phyloP scores from a whole-genome alignment of 37 sponge, comb jelly and placozoan species.

The Cladorhizidae sp. region DNA sequence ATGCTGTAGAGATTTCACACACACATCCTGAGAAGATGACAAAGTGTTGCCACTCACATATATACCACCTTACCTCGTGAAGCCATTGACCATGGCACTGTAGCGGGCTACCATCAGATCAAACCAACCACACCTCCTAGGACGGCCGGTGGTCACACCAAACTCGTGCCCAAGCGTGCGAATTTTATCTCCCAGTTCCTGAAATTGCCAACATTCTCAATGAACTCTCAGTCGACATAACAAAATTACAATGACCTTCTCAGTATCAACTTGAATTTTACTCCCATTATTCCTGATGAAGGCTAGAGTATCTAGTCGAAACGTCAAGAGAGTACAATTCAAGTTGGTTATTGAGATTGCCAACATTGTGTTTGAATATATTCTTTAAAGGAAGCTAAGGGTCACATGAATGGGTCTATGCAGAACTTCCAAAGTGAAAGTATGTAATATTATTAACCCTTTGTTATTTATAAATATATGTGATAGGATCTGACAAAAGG shows the following conservation, averaged over 20 bases:
- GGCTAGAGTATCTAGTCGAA: too few relatives aligned
- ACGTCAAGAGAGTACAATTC: not conserved
- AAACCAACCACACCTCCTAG: conserved; percentile 97
- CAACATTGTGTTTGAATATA: not conserved
- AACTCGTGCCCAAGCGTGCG: conserved; percentile 85
- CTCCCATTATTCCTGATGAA: too few relatives aligned
- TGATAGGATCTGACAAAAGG: too few relatives aligned
- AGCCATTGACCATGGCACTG: conserved; percentile 89
- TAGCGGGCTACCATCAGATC: conserved; percentile 90
- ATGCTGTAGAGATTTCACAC: conserved; percentile 52
- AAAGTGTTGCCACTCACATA: not conserved
- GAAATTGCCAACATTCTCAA: not conserved
- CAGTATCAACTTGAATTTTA: too few relatives aligned
- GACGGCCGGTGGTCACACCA: conserved; percentile 97
- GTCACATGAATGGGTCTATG: too few relatives aligned
- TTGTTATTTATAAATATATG: too few relatives aligned
- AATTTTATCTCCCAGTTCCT: conserved; percentile 86
- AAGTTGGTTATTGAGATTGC: not conserved
- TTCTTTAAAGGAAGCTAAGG: too few relatives aligned
- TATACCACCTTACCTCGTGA: conserved; percentile 54
- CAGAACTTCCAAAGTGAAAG: too few relatives aligned
- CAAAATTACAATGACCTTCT: too few relatives aligned
- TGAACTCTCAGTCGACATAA: too few relatives aligned
- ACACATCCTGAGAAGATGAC: not conserved
- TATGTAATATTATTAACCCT: too few relatives aligned